These are phyloP conservation scores for Orthonevra nobilis DNA, from an alignment of 2,888 invertebrate species.

Conservation along the genomic window DNA sequence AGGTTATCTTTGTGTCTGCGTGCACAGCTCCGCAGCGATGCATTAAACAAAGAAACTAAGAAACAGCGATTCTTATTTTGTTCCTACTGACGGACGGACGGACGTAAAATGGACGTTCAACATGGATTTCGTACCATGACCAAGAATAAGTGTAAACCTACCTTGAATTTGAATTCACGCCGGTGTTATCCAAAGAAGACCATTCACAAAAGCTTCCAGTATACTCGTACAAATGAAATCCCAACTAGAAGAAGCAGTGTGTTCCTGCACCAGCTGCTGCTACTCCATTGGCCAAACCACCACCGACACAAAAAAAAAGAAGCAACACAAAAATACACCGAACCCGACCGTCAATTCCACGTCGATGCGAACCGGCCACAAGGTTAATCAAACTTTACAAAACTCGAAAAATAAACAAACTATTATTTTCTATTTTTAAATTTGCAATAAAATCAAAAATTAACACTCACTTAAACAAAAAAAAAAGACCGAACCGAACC, in stretches of 20 bases:
- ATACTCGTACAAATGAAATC: background rate
- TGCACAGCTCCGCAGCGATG: conserved; percentile 50
- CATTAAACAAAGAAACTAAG: conserved; percentile 61
- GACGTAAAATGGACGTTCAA: conserved; percentile 43
- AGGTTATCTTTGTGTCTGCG: conserved; percentile 1
- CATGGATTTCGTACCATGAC: conserved; percentile 9
- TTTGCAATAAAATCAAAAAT: conserved; percentile 37
- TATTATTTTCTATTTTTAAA: conserved; percentile 24
- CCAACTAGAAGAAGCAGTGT: background rate
- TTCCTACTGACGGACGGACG: conserved; percentile 1
- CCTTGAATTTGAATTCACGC: conserved; percentile 53
- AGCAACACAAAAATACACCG: conserved; percentile 46
- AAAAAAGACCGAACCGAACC: conserved; percentile 24
- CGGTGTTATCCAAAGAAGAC: conserved; percentile 41
- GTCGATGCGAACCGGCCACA: conserved; percentile 49
- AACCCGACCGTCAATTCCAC: conserved; percentile 41
- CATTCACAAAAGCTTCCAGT: background rate
- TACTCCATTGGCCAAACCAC: conserved; percentile 45
- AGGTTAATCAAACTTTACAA: conserved; percentile 22
- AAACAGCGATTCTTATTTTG: conserved; percentile 13
- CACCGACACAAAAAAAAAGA: conserved; percentile 27
- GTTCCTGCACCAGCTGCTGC: conserved; percentile 30
- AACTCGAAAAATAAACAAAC: conserved; percentile 1
- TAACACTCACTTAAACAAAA: conserved; percentile 23
- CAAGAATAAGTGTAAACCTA: conserved; percentile 22